Percentiles rank a stretch among this genome's conserved stretches.
These are phyloP conservation scores for Choristoneura rosaceana DNA, from an alignment of 2,888 invertebrate genomes.

Conservation along the genomic window DNA sequence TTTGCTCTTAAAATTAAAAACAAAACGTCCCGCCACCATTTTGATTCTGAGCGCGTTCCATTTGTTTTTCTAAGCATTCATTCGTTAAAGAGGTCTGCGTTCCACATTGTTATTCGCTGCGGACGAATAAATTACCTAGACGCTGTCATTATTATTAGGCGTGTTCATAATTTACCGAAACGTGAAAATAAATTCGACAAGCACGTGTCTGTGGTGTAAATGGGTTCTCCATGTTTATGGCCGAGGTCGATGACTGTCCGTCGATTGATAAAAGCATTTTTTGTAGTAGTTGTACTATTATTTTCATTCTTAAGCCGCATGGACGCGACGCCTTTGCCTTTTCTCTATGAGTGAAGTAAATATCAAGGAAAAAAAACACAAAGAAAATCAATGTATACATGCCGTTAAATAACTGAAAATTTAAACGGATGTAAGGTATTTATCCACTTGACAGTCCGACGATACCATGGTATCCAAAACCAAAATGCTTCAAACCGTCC, in stretches of 20 bases:
- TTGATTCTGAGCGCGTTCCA: conserved; percentile 16
- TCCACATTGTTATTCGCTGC: conserved; percentile 30
- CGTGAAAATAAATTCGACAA: conserved; percentile 28
- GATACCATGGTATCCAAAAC: too few species aligned
- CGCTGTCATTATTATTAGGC: conserved; percentile 39
- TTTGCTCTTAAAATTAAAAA: conserved; percentile 9
- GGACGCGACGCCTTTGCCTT: not conserved
- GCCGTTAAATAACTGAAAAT: too few species aligned
- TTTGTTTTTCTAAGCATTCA: conserved; percentile 26
- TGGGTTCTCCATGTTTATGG: conserved; percentile 17
- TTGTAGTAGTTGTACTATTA: not conserved
- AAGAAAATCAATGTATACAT: too few species aligned
- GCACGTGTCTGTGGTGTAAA: conserved; percentile 5
- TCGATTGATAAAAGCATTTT: not conserved
- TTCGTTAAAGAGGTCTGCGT: conserved; percentile 23
- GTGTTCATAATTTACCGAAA: conserved; percentile 32
- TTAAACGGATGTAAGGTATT: too few species aligned
- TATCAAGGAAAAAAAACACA: too few species aligned
- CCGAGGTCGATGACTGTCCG: not conserved
- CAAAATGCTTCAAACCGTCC: too few species aligned
- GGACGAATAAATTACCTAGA: conserved; percentile 37
- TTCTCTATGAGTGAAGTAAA: too few species aligned
- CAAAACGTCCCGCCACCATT: conserved; percentile 7
- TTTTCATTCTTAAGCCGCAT: not conserved
- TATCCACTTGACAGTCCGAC: too few species aligned